Evolutionary conservation across 2,113 vertebrate species (phyloP).

Genomic region (Oophaga pumilio): DNA sequence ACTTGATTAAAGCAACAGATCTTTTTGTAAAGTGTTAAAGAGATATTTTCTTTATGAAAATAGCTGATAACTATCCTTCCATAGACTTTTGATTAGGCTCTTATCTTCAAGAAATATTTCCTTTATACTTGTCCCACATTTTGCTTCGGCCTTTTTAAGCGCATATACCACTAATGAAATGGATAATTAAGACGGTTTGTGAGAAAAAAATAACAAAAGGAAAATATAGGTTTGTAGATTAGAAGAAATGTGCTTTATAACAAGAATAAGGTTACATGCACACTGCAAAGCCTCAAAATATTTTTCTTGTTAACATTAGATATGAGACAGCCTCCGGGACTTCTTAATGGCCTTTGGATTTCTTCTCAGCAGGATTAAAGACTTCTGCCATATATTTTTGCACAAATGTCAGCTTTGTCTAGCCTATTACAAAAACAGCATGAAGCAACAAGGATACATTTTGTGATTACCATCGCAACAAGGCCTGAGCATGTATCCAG

Average conservation of each 20-base stretch:
- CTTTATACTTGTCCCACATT: neutral
- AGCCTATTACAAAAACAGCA: slow-evolving; percentile 22
- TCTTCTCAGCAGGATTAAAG: slow-evolving; percentile 43
- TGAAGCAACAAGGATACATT: slow-evolving; percentile 25
- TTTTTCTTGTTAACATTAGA: slow-evolving; percentile 46
- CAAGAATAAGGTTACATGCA: slow-evolving; percentile 23
- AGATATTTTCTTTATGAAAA: neutral
- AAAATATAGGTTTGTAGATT: neutral
- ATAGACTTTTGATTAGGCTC: neutral
- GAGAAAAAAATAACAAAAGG: neutral
- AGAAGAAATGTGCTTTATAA: neutral
- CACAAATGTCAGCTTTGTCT: neutral
- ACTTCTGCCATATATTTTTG: neutral
- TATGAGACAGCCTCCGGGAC: slow-evolving; percentile 57
- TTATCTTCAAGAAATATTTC: neutral
- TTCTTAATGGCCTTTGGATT: slow-evolving; percentile 55
- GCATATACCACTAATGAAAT: neutral
- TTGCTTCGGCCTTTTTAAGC: neutral
- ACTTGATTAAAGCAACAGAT: neutral
- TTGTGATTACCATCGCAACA: neutral
- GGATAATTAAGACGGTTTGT: slow-evolving; percentile 1
- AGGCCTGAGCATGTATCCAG: slow-evolving; percentile 47
- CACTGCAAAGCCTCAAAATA: slow-evolving; percentile 42
- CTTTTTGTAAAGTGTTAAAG: neutral
- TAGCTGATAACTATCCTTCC: neutral